Evolutionary conservation across 2,113 vertebrate species (phyloP), one percentile per base, ranked within the genome.

Genomic region (Apeltes quadracus): DNA sequence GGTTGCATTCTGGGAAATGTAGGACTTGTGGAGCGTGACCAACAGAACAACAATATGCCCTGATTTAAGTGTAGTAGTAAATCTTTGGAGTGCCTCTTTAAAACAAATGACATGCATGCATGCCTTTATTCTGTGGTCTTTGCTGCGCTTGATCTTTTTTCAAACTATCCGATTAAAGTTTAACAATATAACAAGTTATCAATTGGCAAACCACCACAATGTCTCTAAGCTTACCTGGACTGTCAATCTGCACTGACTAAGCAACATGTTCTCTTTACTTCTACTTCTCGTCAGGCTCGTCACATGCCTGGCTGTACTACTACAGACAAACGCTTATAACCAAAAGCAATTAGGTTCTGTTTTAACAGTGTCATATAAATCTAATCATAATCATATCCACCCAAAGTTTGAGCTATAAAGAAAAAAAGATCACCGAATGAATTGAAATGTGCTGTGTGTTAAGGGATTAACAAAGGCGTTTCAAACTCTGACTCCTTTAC

Each of bases 321-420:
- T 41, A 23, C 44, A 69, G 25, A 22, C 51, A 22, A 61, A 7
- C 10, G 14, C 22, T 57, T 29, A 14, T 50, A n/a, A n/a, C 46
- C 29, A 7, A 23, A 68, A 56, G 72, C 61, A 64, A 75, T 36
- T 34, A 15, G n/a, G 36, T 12, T 72, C 10, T 59, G 36, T 70
- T 69, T 69, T 64, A 32, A 73, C 56, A 36, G 43, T 48, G 48
- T 66, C 69, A 61, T 18, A 20, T 55, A 66, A 54, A 44, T 13
- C 23, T 34, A 14, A 41, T 54, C 53, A 44, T n/a, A 54, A 27
- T 25, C 15, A 13, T 55, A 41, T 64, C 23, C 34, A 27, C 25
- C 34, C 53, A 43, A 34, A 65, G 8, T 55, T 46, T 23, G 14
- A 44, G 53, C 41, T 51, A 53, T 5, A 72, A 76, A 68, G 11